Conservation (phyloP, 2,888 invertebrate species). For the Caenorhabditis auriculariae region DNA sequence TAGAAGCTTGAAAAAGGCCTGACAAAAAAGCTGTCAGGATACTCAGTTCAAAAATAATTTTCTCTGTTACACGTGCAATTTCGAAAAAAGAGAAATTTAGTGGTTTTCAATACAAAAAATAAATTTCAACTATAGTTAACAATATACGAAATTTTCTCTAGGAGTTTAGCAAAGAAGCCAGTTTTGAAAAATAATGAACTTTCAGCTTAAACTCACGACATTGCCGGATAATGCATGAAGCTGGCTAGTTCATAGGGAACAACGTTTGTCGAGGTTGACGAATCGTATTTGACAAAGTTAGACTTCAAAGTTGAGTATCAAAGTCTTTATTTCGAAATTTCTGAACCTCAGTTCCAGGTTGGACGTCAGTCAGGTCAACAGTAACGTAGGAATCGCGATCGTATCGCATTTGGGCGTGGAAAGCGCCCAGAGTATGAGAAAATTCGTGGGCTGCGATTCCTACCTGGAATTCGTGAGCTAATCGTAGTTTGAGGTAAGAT, state of each 20-base stretch:
- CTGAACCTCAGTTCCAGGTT: conserved; percentile 1
- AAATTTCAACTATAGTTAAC: no score
- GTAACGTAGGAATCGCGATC: conserved; percentile 35
- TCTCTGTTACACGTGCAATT: no score
- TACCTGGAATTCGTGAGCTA: conserved; percentile 9
- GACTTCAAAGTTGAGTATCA: neutral
- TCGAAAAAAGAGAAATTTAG: no score
- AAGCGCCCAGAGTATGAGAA: conserved; percentile 29
- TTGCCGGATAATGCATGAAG: conserved; percentile 33
- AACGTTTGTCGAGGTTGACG: conserved; percentile 6
- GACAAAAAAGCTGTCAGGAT: no score
- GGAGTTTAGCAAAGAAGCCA: no score
- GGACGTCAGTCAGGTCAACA: conserved; percentile 29
- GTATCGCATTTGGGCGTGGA: conserved; percentile 37
- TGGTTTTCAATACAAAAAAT: no score
- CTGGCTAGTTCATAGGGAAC: conserved; percentile 34
- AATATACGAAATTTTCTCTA: no score
- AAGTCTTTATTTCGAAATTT: no score
- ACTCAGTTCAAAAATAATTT: no score
- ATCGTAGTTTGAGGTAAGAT: no score
- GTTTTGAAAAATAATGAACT: no score
- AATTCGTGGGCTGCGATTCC: conserved; percentile 38
- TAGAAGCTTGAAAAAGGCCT: no score
- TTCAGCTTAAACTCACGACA: conserved; percentile 12
- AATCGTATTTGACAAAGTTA: conserved; percentile 15